Percentiles rank a stretch among this genome's conserved stretches.
Conservation (phyloP, 2,797 vertebrate species). For the Zenarchopterus dispar region DNA sequence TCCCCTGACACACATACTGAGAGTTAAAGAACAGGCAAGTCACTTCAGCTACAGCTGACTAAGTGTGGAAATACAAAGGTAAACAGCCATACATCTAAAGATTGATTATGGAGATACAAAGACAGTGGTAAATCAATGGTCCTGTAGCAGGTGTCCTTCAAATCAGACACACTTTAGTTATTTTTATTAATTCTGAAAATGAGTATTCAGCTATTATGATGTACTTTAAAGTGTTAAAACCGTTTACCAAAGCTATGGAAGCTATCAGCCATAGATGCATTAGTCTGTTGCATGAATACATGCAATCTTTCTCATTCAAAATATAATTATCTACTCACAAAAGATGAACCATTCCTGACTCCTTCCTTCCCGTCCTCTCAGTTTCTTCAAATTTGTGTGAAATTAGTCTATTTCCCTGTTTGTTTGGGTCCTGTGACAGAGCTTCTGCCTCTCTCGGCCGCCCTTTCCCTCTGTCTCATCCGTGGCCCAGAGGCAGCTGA, state of each 20-base stretch:
- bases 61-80: conserved; percentile 23
- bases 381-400: conserved; percentile 11
- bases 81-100: conserved; percentile 28
- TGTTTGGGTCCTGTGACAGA: conserved; percentile 14
- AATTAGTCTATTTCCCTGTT: conserved; percentile 13
- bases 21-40: conserved; percentile 26
- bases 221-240: not conserved
- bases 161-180: not conserved
- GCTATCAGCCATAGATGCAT: not conserved
- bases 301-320: not conserved
- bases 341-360: conserved; percentile 24
- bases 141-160: not conserved
- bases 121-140: not conserved
- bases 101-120: not conserved
- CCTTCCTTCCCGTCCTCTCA: conserved; percentile 15
- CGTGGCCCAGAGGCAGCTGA: conserved; percentile 83
- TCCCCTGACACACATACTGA: conserved; percentile 63
- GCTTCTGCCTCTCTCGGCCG: conserved; percentile 18
- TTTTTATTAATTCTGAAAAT: too few relatives aligned
- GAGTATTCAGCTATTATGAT: not conserved
- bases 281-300: not conserved
- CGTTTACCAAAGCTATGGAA: not conserved
- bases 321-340: conserved; percentile 67
- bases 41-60: conserved; percentile 39
- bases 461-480: conserved; percentile 56